Percentiles rank a stretch among this genome's conserved stretches.
These are phyloP conservation scores for Gymnothorax reevesii DNA, from an alignment of 2,797 vertebrate species.

Conservation along the genomic window DNA sequence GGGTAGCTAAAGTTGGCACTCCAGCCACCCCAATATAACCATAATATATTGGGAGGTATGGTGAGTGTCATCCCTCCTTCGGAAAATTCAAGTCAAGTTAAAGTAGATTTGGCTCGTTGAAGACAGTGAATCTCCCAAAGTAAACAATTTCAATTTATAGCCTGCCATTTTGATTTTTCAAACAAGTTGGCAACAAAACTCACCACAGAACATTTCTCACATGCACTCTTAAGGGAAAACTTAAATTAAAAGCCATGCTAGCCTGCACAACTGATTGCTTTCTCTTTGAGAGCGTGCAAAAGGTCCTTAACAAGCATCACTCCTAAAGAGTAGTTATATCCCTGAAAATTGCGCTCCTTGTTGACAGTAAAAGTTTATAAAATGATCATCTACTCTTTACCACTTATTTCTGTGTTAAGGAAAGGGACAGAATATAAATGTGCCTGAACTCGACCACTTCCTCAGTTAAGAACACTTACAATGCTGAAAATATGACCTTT, in stretches of 20 bases:
- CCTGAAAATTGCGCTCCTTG: constrained; percentile 53
- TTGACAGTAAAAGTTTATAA: constrained; percentile 59
- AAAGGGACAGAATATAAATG: background rate
- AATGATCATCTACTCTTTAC: constrained; percentile 53
- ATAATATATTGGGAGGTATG: too few relatives aligned
- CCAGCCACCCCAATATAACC: too few relatives aligned
- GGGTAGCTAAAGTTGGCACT: too few relatives aligned
- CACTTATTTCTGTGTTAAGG: constrained; percentile 23
- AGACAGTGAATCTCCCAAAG: too few relatives aligned
- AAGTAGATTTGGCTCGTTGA: background rate
- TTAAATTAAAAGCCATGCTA: constrained; percentile 62
- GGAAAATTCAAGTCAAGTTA: too few relatives aligned
- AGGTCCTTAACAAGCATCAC: constrained; percentile 61
- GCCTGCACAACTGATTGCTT: constrained; percentile 64
- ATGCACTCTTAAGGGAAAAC: constrained; percentile 16
- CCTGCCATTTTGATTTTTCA: background rate
- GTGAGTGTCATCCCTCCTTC: too few relatives aligned
- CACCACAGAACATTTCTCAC: background rate
- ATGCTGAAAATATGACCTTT: constrained; percentile 43
- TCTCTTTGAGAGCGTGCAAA: constrained; percentile 58
- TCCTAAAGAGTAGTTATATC: constrained; percentile 53
- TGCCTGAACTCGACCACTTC: constrained; percentile 36
- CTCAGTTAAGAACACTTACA: constrained; percentile 52
- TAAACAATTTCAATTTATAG: background rate
- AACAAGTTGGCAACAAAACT: background rate